These are phyloP conservation scores for Xenotilapia longispinis DNA, from an alignment of 2,113 vertebrate species.

Conservation along the genomic window DNA sequence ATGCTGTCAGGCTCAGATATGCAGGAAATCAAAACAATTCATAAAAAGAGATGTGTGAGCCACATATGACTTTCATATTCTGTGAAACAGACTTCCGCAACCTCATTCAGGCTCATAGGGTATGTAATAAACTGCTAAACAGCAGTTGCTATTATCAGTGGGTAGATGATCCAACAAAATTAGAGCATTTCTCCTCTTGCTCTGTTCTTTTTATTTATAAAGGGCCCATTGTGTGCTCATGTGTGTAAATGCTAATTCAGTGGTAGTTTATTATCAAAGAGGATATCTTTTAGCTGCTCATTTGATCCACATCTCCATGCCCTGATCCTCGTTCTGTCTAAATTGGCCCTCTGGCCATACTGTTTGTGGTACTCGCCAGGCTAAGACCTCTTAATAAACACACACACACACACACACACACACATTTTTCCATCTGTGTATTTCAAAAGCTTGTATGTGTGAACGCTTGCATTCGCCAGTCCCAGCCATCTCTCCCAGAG, in stretches of 20 bases:
- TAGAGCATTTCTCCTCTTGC: background rate
- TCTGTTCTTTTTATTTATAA: constrained; percentile 19
- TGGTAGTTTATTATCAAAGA: constrained; percentile 44
- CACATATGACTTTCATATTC: background rate
- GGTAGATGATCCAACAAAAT: background rate
- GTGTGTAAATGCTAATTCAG: constrained; percentile 26
- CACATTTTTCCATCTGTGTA: background rate
- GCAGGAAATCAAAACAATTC: background rate
- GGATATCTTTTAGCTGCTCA: constrained; percentile 51
- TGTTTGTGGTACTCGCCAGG: constrained; percentile 45
- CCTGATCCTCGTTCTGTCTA: constrained; percentile 62
- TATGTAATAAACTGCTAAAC: background rate
- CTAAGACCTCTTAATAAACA: constrained; percentile 40
- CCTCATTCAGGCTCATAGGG: background rate
- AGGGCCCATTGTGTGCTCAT: constrained; percentile 7
- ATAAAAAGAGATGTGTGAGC: background rate
- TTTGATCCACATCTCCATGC: constrained; percentile 59
- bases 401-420: background rate
- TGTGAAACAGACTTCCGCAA: background rate
- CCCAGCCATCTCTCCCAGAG: constrained; percentile 25
- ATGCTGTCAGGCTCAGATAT: background rate
- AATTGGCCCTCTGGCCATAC: constrained; percentile 64
- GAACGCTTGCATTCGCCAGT: background rate
- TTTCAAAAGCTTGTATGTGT: background rate
- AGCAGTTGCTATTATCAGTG: background rate